Percentiles rank a stretch among this genome's conserved stretches.
phyloP scores from a whole-genome alignment of 2,113 vertebrate species.

The Gobius niger region DNA sequence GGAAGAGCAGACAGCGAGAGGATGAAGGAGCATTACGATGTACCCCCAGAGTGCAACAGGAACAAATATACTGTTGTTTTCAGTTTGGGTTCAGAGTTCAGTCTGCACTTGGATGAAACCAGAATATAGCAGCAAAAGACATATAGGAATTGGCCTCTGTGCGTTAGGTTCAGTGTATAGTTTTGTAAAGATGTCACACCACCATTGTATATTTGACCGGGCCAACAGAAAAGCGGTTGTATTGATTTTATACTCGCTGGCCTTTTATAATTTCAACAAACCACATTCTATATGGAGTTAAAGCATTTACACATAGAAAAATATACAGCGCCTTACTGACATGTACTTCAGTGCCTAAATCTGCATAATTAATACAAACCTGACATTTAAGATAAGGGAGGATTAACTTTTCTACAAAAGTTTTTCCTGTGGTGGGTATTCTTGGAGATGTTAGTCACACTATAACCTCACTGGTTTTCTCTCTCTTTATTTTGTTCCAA shows the following conservation, averaged over 20 bases:
- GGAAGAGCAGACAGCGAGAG: conserved; percentile 23
- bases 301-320: background rate
- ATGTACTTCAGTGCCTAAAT: background rate
- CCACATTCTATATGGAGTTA: background rate
- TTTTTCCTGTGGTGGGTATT: too few relatives aligned
- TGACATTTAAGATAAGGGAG: too few relatives aligned
- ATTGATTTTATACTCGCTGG: background rate
- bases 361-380: too few relatives aligned
- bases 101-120: conserved; percentile 25
- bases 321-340: background rate
- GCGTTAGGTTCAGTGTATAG: conserved; percentile 5
- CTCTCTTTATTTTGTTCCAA: too few relatives aligned
- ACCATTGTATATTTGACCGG: conserved; percentile 6
- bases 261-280: background rate
- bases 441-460: too few relatives aligned
- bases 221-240: background rate
- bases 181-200: background rate
- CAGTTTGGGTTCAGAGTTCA: conserved; percentile 32
- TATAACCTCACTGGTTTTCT: too few relatives aligned
- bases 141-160: background rate
- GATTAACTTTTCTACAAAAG: too few relatives aligned
- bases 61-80: conserved; percentile 55
- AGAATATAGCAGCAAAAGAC: background rate
- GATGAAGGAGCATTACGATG: conserved; percentile 31
- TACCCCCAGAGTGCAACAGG: conserved; percentile 40